A percentile compares a stretch with the other conserved stretches of the same genome.
Evolutionary conservation across 1,140 invertebrate species (phyloP).

Genomic region (Papilio xuthus): DNA sequence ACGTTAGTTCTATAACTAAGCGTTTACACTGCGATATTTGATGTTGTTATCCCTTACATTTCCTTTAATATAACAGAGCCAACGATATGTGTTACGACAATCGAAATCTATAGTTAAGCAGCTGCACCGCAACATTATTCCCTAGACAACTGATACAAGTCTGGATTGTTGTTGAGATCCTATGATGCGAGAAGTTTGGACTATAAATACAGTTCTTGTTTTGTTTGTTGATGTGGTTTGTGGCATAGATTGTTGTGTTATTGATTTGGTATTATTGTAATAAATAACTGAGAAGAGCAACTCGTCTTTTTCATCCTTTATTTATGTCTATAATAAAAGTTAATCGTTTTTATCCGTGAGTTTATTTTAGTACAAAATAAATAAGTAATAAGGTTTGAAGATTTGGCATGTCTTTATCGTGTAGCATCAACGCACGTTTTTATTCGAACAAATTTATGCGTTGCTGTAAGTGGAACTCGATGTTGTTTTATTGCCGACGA

Average conservation of each 20-base stretch:
- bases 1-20: background rate
- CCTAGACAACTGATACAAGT: background rate
- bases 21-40: background rate
- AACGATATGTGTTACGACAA: background rate
- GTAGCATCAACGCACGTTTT: background rate
- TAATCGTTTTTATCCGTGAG: background rate
- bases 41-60: background rate
- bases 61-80: background rate
- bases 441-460: conserved; percentile 27
- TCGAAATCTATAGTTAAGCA: background rate
- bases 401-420: background rate
- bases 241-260: background rate
- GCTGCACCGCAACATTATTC: background rate
- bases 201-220: background rate
- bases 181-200: background rate
- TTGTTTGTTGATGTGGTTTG: background rate
- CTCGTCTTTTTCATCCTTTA: no score
- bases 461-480: conserved; percentile 30
- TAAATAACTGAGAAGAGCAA: background rate
- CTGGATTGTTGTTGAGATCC: background rate
- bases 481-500: conserved; percentile 31
- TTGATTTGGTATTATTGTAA: background rate
- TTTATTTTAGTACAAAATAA: background rate
- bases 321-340: background rate
- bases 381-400: background rate